phyloP scores from a whole-genome alignment of 1,140 invertebrate genomes.

The Drosophila athabasca region DNA sequence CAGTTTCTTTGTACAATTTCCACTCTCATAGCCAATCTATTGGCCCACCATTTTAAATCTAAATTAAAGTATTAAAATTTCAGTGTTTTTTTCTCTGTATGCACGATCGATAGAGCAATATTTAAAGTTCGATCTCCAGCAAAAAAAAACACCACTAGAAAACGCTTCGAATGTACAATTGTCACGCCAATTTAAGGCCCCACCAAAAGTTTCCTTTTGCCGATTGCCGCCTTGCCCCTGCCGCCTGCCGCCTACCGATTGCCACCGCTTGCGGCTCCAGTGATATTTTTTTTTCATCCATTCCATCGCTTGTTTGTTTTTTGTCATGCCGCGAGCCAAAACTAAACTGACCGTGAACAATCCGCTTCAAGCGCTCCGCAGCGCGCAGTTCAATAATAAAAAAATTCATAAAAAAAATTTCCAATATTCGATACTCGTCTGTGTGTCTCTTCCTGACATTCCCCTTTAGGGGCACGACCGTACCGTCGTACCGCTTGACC shows the following conservation, averaged over 20 bases:
- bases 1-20: too few relatives aligned
- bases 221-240: conserved; percentile 20
- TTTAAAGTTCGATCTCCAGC: background rate
- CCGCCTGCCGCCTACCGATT: conserved; percentile 11
- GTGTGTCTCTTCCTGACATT: conserved; percentile 28
- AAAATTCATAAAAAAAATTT: conserved; percentile 30
- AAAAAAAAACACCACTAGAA: conserved; percentile 39
- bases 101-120: too few relatives aligned
- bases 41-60: background rate
- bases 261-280: conserved; percentile 6
- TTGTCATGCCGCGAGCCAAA: conserved; percentile 38
- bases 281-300: conserved; percentile 23
- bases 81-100: too few relatives aligned
- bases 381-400: conserved; percentile 36
- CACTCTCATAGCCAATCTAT: background rate
- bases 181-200: conserved; percentile 47
- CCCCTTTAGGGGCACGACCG: background rate
- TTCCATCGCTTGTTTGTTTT: conserved; percentile 46
- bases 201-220: conserved; percentile 34
- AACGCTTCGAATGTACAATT: conserved; percentile 49
- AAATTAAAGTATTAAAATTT: background rate
- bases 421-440: too few relatives aligned
- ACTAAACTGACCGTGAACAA: conserved; percentile 52
- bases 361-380: conserved; percentile 17
- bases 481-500: conserved; percentile 28